Evolutionary conservation across 2,113 vertebrate genomes (phyloP).

Genomic region (Canis aureus): DNA sequence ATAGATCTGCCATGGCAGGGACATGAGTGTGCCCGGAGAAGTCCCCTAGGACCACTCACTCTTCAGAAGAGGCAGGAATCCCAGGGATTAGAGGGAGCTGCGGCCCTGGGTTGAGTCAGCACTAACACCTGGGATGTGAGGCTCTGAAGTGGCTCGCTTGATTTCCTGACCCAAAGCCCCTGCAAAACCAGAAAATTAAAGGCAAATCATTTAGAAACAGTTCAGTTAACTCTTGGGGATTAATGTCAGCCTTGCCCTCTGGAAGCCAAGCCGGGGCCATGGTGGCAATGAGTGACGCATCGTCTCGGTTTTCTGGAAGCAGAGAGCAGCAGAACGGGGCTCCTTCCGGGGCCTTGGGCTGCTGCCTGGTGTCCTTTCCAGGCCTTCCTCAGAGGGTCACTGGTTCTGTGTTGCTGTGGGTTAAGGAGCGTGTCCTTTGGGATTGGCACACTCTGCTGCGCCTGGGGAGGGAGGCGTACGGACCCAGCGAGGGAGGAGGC

Average conservation of each 20-base stretch:
- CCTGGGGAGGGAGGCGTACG: neutral
- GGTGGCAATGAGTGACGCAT: neutral
- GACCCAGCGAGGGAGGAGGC: no score
- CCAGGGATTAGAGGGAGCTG: slow-evolving; percentile 30
- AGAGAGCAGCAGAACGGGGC: slow-evolving; percentile 38
- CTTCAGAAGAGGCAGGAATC: neutral
- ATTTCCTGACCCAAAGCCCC: slow-evolving; percentile 64
- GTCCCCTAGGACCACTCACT: neutral
- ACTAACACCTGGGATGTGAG: slow-evolving; percentile 59
- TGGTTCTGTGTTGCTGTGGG: neutral
- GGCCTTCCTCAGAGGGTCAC: slow-evolving; percentile 24
- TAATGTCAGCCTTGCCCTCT: slow-evolving; percentile 69
- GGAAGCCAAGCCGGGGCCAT: slow-evolving; percentile 44
- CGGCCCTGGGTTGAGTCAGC: slow-evolving; percentile 50
- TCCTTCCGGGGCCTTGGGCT: slow-evolving; percentile 31
- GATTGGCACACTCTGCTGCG: slow-evolving; percentile 31
- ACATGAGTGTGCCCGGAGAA: neutral
- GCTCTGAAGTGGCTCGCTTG: slow-evolving; percentile 9
- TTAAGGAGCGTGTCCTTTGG: slow-evolving; percentile 60
- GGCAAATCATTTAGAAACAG: slow-evolving; percentile 71
- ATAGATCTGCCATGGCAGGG: accelerated
- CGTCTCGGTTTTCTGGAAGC: slow-evolving; percentile 69
- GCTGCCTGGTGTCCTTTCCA: slow-evolving; percentile 59
- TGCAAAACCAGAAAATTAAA: slow-evolving; percentile 75
- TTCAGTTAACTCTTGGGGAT: slow-evolving; percentile 65